phyloP scores from a whole-genome alignment of 2,888 invertebrate species.

The Fragum whitleyi region DNA sequence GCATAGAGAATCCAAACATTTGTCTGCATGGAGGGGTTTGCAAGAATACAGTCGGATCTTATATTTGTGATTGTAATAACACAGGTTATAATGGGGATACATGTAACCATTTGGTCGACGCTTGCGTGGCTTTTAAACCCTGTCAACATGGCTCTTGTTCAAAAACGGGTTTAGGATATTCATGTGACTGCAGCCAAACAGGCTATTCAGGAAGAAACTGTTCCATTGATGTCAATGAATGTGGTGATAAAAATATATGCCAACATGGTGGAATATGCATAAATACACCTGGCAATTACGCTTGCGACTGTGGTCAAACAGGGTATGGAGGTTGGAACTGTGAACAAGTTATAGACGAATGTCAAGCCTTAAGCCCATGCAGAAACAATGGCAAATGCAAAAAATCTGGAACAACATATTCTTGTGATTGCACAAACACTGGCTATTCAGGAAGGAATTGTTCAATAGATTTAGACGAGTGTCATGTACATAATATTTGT shows the following conservation, averaged over 20 bases:
- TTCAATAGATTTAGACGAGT: slow-evolving; percentile 4
- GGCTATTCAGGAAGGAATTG: not conserved
- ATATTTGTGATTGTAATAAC: not conserved
- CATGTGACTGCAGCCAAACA: not conserved
- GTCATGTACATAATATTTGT: not conserved
- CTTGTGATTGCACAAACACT: slow-evolving; percentile 1
- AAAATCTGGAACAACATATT: slow-evolving; percentile 26
- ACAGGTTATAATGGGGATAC: not conserved
- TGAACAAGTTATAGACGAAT: not conserved
- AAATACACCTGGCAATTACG: not conserved
- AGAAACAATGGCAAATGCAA: slow-evolving; percentile 17
- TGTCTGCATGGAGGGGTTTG: not conserved
- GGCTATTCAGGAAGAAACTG: not conserved
- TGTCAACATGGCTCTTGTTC: not conserved
- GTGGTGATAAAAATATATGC: slow-evolving; percentile 17
- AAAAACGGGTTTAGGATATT: not conserved
- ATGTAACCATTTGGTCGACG: not conserved
- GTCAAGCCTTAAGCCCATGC: not conserved
- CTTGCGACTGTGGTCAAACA: not conserved
- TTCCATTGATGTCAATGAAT: slow-evolving; percentile 18
- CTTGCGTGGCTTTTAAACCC: not conserved
- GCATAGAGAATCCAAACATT: not conserved
- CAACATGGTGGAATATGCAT: slow-evolving; percentile 9
- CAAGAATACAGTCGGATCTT: not conserved
- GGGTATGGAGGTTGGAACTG: not conserved